Conservation (phyloP, 2,797 vertebrate species). For the Sciurus carolinensis region DNA sequence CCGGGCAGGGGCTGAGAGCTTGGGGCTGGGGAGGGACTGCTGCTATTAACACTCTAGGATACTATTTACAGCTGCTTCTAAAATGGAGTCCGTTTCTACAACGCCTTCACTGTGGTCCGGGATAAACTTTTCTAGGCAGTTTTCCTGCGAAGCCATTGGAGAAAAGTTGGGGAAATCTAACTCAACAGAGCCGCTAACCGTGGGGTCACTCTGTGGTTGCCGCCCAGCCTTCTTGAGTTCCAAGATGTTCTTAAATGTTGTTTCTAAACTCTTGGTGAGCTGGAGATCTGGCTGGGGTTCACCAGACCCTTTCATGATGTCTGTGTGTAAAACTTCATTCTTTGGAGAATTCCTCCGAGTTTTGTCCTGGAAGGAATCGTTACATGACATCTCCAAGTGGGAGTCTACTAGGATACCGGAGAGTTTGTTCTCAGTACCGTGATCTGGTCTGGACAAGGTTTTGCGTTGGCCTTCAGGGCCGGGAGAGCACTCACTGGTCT, state of each 20-base stretch:
- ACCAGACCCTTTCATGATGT: conserved; percentile 87
- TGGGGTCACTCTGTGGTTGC: conserved; percentile 87
- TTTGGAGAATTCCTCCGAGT: conserved; percentile 89
- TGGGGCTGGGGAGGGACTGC: conserved; percentile 9
- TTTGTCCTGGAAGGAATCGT: conserved; percentile 89
- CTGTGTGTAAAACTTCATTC: conserved; percentile 89
- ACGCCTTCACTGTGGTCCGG: conserved; percentile 92
- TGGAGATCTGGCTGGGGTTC: conserved; percentile 89
- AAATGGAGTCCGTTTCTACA: conserved; percentile 96
- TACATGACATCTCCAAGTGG: conserved; percentile 86
- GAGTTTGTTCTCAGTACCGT: conserved; percentile 86
- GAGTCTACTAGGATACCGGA: conserved; percentile 84
- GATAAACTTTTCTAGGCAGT: conserved; percentile 92
- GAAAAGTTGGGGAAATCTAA: conserved; percentile 91
- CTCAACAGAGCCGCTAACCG: conserved; percentile 87
- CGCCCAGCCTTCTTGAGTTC: conserved; percentile 94
- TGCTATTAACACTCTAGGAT: conserved; percentile 98
- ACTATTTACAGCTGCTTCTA: conserved; percentile 99
- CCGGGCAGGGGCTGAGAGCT: background rate
- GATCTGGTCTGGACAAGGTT: conserved; percentile 80
- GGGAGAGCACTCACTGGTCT: conserved; percentile 85
- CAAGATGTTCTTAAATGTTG: conserved; percentile 93
- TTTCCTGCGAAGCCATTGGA: conserved; percentile 90
- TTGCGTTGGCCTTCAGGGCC: conserved; percentile 87
- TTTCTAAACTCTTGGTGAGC: conserved; percentile 92